Evolutionary conservation across 2,797 vertebrate species (phyloP), one percentile per base, ranked within the genome.

Genomic region (Menidia menidia): DNA sequence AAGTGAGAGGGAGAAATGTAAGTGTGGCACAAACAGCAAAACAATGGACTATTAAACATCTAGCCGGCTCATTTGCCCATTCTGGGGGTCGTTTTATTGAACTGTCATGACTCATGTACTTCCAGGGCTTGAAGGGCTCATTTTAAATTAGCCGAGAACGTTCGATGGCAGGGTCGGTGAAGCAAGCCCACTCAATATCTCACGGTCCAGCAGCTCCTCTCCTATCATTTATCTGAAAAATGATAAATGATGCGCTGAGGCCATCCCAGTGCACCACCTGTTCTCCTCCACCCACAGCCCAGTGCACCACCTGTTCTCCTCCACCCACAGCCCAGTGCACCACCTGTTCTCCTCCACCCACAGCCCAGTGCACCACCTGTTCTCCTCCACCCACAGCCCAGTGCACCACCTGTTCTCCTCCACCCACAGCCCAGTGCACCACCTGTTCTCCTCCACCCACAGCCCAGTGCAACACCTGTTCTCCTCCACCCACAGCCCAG

Each of bases 81-180:
- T 80, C 68, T 9, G 47, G 13, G 41, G 71, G 77, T 19, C 8
- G 65, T 89, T 92, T 89, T 89, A 93, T 92, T 87, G 89, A 91
- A 90, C 88, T 87, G 89, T 90, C 89, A 87, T 75, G 82, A 85
- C 80, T 77, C 14, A 54, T 84, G 84, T 80, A 68, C 83, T 89
- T 92, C 88, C 92, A 61, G 73, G 47, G 68, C 84, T 87, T 88
- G 84, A 93, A 86, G 85, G 78, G 75, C 87, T 94, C 88, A 79
- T 87, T 88, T 87, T 82, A 88, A 90, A 93, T 92, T 88, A 89
- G 81, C 87, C 68, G 80, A 66, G 51, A 78, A 82, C 73, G 85
- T 80, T 90, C 89, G 88, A 84, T 86, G 90, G 85, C 81, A 68
- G 66, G 63, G 44, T 71, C 88, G 35, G 67, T 71, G 85, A 74